Evolutionary conservation across 1,140 invertebrate species (phyloP).

Genomic region (Macrobrachium rosenbergii): DNA sequence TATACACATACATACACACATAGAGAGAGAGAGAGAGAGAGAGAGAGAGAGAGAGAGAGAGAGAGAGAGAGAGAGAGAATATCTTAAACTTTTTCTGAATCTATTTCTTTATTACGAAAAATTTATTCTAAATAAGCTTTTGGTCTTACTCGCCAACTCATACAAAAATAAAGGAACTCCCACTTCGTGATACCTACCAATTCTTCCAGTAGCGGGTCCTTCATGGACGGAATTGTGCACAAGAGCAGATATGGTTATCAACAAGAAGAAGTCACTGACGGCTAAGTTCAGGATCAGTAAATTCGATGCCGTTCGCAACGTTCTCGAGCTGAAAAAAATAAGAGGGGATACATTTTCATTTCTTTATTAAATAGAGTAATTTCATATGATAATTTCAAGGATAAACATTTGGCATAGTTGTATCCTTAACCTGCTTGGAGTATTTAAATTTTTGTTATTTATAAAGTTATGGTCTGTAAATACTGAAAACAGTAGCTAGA

Average conservation of each 20-base stretch:
- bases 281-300: slow-evolving; percentile 72
- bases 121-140: slow-evolving; percentile 74
- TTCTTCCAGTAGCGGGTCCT: slow-evolving; percentile 78
- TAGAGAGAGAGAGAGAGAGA: background rate
- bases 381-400: background rate
- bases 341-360: background rate
- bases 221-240: slow-evolving; percentile 87
- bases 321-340: slow-evolving; percentile 67
- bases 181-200: slow-evolving; percentile 66
- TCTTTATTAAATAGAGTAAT: background rate
- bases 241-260: slow-evolving; percentile 82
- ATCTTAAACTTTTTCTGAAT: background rate
- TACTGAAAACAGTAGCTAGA: too few species aligned
- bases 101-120: background rate
- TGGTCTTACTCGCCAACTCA: slow-evolving; percentile 74
- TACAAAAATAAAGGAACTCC: slow-evolving; percentile 82
- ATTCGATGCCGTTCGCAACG: slow-evolving; percentile 71
- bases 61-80: background rate
- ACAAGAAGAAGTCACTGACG: slow-evolving; percentile 69
- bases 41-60: background rate
- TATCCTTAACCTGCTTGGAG: too few species aligned
- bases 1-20: background rate
- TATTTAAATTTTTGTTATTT: too few species aligned
- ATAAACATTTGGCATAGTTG: background rate
- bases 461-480: too few species aligned